phyloP scores from a whole-genome alignment of 2,888 invertebrate species.

The Andrena hattorfiana region DNA sequence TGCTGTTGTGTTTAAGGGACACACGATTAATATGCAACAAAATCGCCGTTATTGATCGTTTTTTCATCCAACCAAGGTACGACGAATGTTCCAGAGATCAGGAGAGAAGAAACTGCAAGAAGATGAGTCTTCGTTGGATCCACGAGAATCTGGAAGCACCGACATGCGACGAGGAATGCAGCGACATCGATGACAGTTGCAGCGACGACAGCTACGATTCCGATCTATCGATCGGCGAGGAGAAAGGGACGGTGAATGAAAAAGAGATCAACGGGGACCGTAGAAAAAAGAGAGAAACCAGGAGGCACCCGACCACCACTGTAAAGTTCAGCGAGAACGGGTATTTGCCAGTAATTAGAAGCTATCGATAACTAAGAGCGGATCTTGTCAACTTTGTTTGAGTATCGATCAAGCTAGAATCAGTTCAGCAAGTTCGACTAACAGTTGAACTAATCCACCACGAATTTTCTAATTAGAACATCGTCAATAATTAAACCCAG shows the following conservation, averaged over 20 bases:
- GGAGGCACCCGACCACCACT: slow-evolving; percentile 68
- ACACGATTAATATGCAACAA: background rate
- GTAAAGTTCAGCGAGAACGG: slow-evolving; percentile 72
- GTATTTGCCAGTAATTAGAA: slow-evolving; percentile 62
- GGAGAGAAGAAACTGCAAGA: slow-evolving; percentile 24
- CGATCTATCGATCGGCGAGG: slow-evolving; percentile 69
- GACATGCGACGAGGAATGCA: slow-evolving; percentile 80
- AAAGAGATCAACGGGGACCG: slow-evolving; percentile 58
- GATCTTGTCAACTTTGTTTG: slow-evolving; percentile 31
- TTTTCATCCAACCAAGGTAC: background rate
- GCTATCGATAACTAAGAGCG: slow-evolving; percentile 29
- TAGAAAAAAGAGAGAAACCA: slow-evolving; percentile 70
- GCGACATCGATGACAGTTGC: slow-evolving; percentile 81
- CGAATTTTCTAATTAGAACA: slow-evolving; percentile 20
- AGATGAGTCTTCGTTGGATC: slow-evolving; percentile 81
- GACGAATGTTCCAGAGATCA: background rate
- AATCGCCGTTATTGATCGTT: background rate
- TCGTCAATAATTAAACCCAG: slow-evolving; percentile 7
- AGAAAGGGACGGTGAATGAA: slow-evolving; percentile 55
- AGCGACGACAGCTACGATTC: slow-evolving; percentile 80
- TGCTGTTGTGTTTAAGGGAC: background rate
- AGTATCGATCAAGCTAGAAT: slow-evolving; percentile 19
- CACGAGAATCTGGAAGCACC: slow-evolving; percentile 80
- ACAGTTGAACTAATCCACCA: background rate
- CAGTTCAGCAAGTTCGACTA: slow-evolving; percentile 14